phyloP scores from a whole-genome alignment of 2,888 invertebrate genomes.

The Tachina grossa region DNA sequence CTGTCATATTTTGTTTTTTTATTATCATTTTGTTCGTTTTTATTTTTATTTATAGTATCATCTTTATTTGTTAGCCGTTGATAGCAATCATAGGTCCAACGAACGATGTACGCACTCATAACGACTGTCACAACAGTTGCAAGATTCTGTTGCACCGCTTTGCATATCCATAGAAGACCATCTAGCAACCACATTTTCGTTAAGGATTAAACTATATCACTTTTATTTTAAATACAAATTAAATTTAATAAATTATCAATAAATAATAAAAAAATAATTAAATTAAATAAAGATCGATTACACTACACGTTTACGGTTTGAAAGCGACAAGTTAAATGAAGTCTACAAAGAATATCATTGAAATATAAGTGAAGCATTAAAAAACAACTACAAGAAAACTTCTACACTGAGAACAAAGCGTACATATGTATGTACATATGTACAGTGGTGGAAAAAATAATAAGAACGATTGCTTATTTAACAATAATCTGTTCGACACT shows the following conservation, averaged over 20 bases:
- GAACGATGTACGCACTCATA: constrained; percentile 51
- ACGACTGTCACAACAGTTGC: constrained; percentile 42
- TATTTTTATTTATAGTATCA: constrained; percentile 37
- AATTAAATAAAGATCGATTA: constrained; percentile 27
- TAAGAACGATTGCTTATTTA: neutral
- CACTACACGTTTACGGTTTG: constrained; percentile 61
- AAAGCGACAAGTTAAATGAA: constrained; percentile 66
- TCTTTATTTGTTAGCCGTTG: constrained; percentile 47
- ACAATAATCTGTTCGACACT: no score
- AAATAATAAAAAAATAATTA: constrained; percentile 10
- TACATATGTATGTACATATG: neutral
- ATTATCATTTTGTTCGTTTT: constrained; percentile 24
- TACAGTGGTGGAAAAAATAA: neutral
- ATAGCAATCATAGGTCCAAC: constrained; percentile 58
- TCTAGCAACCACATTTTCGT: constrained; percentile 58
- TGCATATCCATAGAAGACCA: constrained; percentile 57
- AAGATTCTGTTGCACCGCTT: constrained; percentile 49
- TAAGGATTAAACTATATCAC: constrained; percentile 35
- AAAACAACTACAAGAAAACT: constrained; percentile 23
- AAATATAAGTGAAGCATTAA: constrained; percentile 54
- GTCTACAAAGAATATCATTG: constrained; percentile 34
- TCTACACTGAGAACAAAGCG: constrained; percentile 5
- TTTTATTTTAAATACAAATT: constrained; percentile 29
- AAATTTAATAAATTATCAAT: constrained; percentile 14
- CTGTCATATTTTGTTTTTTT: constrained; percentile 13